Evolutionary conservation across 2,888 invertebrate species (phyloP).

Genomic region (Campoletis raptor): DNA sequence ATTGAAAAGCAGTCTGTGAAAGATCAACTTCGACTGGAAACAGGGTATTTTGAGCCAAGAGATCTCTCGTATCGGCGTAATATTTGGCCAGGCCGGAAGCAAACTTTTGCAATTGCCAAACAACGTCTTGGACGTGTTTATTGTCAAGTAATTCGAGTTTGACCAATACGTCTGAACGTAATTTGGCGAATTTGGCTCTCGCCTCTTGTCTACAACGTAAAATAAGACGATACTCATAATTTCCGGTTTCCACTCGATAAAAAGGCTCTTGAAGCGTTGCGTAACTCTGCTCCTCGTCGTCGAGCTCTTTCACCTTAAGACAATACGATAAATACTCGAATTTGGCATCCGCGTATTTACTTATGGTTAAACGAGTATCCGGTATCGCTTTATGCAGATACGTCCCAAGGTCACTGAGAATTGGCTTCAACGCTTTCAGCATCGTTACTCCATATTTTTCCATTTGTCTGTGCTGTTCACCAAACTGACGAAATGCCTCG

Average conservation of each 20-base stretch:
- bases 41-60: slow-evolving; percentile 91
- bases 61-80: slow-evolving; percentile 91
- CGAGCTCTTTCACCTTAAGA: slow-evolving; percentile 99
- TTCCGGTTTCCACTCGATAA: slow-evolving; percentile 99
- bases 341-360: slow-evolving; percentile 99
- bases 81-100: slow-evolving; percentile 93
- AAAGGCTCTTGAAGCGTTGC: slow-evolving; percentile 97
- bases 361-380: slow-evolving; percentile 98
- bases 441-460: slow-evolving; percentile 96
- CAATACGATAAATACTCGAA: slow-evolving; percentile 99
- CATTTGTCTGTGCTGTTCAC: slow-evolving; percentile 96
- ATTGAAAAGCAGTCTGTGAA: slow-evolving; percentile 96
- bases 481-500: slow-evolving; percentile 97
- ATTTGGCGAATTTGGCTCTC: slow-evolving; percentile 92
- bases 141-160: slow-evolving; percentile 99
- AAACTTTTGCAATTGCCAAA: slow-evolving; percentile 93
- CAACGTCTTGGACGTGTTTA: slow-evolving; percentile 98
- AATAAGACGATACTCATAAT: slow-evolving; percentile 99
- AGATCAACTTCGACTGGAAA: slow-evolving; percentile 99
- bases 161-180: slow-evolving; percentile 96
- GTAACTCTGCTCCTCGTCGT: slow-evolving; percentile 98
- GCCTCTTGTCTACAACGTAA: slow-evolving; percentile 98
- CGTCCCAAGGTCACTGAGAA: slow-evolving; percentile 97
- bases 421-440: slow-evolving; percentile 96
- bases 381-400: slow-evolving; percentile 99